phyloP scores from a whole-genome alignment of 2,113 vertebrate genomes.

The Noturus placidus region DNA sequence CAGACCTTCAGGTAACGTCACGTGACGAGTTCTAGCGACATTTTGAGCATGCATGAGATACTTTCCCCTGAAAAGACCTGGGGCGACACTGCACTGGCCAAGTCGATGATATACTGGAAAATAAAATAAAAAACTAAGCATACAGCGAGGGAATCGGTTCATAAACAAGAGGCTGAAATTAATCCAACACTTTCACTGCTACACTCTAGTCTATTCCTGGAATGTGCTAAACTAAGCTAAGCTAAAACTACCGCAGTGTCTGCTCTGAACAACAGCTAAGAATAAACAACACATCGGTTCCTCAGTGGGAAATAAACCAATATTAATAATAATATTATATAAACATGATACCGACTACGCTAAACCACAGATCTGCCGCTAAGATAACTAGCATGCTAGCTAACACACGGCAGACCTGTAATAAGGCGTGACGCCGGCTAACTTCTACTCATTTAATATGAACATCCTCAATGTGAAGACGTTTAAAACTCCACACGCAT shows the following conservation, averaged over 20 bases:
- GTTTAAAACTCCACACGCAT: too few species aligned
- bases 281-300: background rate
- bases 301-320: background rate
- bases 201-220: background rate
- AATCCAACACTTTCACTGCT: background rate
- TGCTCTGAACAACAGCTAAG: background rate
- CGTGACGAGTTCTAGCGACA: background rate
- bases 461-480: background rate
- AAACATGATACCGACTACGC: background rate
- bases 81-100: background rate
- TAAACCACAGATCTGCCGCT: background rate
- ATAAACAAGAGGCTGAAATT: background rate
- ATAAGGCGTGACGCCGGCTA: background rate
- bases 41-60: background rate
- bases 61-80: background rate
- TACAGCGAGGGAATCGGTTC: background rate
- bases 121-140: too few species aligned
- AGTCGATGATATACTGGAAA: background rate
- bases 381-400: conserved; percentile 14
- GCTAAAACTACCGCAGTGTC: background rate
- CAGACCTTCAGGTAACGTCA: too few species aligned
- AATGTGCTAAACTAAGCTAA: background rate
- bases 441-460: too few species aligned
- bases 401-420: background rate
- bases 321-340: background rate